Base-by-base conservation (phyloP, 2,888 invertebrate genomes). In the Escarpia spicata region DNA sequence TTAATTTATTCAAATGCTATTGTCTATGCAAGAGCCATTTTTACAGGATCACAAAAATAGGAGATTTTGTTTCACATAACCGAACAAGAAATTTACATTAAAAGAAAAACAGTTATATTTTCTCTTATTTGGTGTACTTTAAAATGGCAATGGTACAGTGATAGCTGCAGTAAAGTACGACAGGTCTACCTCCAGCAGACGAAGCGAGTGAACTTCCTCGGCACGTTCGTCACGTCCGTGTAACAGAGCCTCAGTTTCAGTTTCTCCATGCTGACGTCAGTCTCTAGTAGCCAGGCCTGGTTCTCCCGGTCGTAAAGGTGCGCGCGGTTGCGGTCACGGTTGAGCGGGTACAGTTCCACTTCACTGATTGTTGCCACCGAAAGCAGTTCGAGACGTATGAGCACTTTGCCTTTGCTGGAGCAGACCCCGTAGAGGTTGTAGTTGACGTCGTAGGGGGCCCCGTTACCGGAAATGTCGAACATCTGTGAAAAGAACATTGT, bases 231-330 rank as follows among this genome's bases (percentile, higher is more conserved):
- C 19, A 96, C 95, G 93, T 96, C 96, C 6, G 96, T 95, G 94
- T 96, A 96, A 94, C 95, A 97, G 97, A 98, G 97, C 94, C 98
- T 97, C 91, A 98, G 97, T 37, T 98, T 97, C 37, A 98, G 97
- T 43, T 97, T 97, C 94, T 98, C 98, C 10, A 98, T 98, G 95
- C 98, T 98, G 93, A 98, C 97, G 96, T 98, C 98, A 90, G 98
- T 98, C 94, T 98, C 97, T 93, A 98, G 97, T 92, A 97, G 97
- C 98, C 98, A 98, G 9, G 98, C 98, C 95, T 98, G 98, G 95
- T 98, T 98, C 96, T 98, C 98, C 15, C 98, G 97, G 96, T 98
- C 98, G 96, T 98, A 98, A 96, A 98, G 98, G 52, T 97, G 97
- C 0, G 96, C 95, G 75, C 95, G 94, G 93, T 95, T 95, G 91